Conservation (phyloP, 2,797 vertebrate species). For the Cynopterus sphinx region DNA sequence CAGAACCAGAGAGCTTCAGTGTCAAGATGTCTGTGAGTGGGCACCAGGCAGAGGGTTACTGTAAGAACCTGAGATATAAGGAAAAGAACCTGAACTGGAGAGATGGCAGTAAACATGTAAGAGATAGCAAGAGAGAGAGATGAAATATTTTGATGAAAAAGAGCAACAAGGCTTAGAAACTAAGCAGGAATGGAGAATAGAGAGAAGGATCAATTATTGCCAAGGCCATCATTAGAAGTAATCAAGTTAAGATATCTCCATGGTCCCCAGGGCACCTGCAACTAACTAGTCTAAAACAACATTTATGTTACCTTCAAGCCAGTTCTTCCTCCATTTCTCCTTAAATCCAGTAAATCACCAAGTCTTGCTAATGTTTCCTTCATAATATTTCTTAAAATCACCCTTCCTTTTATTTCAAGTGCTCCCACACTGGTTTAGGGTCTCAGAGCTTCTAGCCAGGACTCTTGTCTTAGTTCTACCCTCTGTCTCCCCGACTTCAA, state of each 20-base stretch:
- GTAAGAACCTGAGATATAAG: background rate
- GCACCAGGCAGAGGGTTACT: background rate
- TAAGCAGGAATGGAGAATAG: background rate
- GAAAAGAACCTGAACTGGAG: background rate
- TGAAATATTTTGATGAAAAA: background rate
- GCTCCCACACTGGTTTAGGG: background rate
- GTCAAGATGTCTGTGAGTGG: background rate
- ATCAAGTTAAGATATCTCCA: background rate
- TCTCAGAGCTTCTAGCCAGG: background rate
- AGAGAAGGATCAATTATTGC: background rate
- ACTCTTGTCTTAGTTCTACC: background rate
- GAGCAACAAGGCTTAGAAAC: background rate
- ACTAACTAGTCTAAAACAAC: background rate
- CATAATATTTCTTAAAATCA: background rate
- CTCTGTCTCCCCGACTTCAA: background rate
- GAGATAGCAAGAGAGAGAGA: background rate
- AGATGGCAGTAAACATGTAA: background rate
- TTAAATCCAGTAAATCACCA: background rate
- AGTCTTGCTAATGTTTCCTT: background rate
- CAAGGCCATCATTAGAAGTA: background rate
- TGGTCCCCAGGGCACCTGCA: background rate
- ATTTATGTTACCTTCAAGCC: background rate
- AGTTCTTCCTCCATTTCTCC: background rate
- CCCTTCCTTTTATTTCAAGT: background rate
- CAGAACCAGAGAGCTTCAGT: background rate